Evolutionary conservation across 2,113 vertebrate genomes (phyloP).

Genomic region (Athene cunicularia): DNA sequence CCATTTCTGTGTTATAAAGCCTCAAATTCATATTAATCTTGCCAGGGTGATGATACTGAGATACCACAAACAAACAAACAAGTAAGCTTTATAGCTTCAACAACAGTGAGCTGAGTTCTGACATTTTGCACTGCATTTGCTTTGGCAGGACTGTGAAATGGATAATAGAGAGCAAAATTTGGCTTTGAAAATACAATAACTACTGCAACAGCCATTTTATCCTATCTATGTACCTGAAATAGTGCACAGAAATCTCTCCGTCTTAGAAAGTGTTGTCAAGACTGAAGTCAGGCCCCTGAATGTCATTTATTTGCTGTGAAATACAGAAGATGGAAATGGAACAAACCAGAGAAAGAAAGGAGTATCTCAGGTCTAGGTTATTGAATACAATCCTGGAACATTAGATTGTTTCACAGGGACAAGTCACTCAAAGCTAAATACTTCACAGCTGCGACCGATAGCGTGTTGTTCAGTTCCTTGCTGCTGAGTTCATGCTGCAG

Average conservation of each 20-base stretch:
- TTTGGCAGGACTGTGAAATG: neutral
- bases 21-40: neutral
- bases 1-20: neutral
- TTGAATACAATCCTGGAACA: neutral
- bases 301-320: neutral
- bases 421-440: neutral
- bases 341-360: neutral
- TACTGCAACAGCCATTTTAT: neutral
- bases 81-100: neutral
- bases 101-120: neutral
- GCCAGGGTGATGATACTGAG: neutral
- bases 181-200: neutral
- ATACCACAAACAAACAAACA: neutral
- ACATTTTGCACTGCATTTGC: neutral
- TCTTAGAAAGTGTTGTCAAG: neutral
- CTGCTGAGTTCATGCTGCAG: neutral
- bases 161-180: neutral
- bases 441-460: neutral
- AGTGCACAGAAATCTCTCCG: neutral
- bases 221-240: neutral
- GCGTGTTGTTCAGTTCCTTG: accelerated
- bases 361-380: neutral
- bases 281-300: neutral
- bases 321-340: neutral
- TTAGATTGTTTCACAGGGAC: neutral